Evolutionary conservation across 2,797 vertebrate genomes (phyloP).

Genomic region (Hirundo rustica): DNA sequence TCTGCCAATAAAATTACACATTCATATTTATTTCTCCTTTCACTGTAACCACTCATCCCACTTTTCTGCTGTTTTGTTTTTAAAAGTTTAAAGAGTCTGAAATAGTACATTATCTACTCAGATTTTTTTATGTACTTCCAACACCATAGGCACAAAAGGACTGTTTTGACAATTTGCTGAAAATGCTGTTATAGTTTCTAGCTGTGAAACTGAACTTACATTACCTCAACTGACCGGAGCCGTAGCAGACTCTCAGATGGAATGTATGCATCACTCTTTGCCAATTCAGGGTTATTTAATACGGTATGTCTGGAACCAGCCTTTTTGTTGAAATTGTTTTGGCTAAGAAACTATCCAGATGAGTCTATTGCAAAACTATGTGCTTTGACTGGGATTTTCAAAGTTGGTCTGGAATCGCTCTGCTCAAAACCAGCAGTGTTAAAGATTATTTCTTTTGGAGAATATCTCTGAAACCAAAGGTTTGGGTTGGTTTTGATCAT

Average conservation of each 20-base stretch:
- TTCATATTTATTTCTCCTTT: conserved; percentile 20
- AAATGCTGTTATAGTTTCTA: conserved; percentile 8
- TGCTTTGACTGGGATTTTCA: conserved; percentile 63
- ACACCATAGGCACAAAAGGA: neutral
- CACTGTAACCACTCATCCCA: neutral
- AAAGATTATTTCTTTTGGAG: conserved; percentile 1
- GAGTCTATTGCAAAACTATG: conserved; percentile 62
- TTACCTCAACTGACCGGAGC: conserved; percentile 71
- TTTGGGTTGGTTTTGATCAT: neutral
- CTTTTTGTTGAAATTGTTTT: conserved; percentile 68
- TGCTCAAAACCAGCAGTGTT: neutral
- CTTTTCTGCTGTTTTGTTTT: neutral
- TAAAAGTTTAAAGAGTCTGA: neutral
- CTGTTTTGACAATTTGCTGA: conserved; percentile 24
- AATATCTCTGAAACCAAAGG: neutral
- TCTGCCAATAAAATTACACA: conserved; percentile 39
- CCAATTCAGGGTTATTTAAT: conserved; percentile 73
- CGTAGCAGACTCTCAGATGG: conserved; percentile 43
- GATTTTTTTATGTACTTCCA: neutral
- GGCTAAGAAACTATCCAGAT: conserved; percentile 64
- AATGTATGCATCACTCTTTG: conserved; percentile 61
- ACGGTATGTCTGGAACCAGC: conserved; percentile 60
- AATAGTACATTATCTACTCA: neutral
- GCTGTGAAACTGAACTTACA: conserved; percentile 57
- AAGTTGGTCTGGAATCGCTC: neutral